Base-by-base conservation (phyloP, 2,797 vertebrate genomes). In the Tolypeutes matacus region DNA sequence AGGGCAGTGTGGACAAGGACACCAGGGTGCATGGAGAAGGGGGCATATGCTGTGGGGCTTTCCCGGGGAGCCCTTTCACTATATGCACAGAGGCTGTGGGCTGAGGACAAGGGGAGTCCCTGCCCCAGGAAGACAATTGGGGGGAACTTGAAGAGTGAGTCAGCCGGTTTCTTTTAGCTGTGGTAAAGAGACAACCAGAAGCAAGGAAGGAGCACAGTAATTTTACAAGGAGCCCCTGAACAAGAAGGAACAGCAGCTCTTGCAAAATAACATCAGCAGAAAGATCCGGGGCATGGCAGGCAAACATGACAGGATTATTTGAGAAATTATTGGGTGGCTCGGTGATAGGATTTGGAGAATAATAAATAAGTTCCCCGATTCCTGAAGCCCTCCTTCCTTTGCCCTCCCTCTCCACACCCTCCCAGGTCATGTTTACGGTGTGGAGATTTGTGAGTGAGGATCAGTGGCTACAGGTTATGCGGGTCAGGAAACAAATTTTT, bases 401-500 rank as follows among this genome's bases (percentile, higher is more conserved):
- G n/a, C 29, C 27, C 29, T 39, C 0, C 17, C 39, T n/a, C 49
- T n/a, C 51, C 7, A 14, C 0, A 2, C 29, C 34, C 64, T 84
- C 8, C 78, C 5, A 6, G 53, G 39, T 80, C 94, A n/a, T 0
- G 91, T 89, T 86, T 93, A 27, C 62, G 76, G 95, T 76, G 93
- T 92, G 97, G 95, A 91, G 95, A 87, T 97, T 97, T 96, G 84
- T 94, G 96, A 95, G 93, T 80, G 95, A 97, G 84, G 97, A 85
- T 97, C 97, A 96, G 93, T 96, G 97, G 96, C 92, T 97, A 95
- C 76, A 96, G 97, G 97, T 97, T 97, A 88, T 56, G 76, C 86
- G 94, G 97, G 97, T 97, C 98, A 97, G 95, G 96, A 96, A 97
- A 96, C 98, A 98, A 98, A 97, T 96, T 94, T 18, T 95, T 64